These are phyloP conservation scores for Stenchaetothrips biformis DNA, from an alignment of 2,888 invertebrate species.

Conservation along the genomic window DNA sequence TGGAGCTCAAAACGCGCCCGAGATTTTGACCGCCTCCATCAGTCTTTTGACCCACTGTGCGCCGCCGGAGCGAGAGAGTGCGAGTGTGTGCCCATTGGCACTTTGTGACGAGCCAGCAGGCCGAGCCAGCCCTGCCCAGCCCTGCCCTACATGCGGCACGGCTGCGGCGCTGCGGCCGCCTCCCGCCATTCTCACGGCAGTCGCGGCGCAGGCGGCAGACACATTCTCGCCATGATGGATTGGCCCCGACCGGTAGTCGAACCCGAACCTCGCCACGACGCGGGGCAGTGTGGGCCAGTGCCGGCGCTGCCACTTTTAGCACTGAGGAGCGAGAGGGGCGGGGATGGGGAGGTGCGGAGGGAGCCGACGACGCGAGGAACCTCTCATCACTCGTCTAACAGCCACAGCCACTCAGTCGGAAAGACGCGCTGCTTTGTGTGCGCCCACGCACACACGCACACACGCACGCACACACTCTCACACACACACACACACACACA, in stretches of 20 bases:
- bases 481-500: conserved; percentile 19
- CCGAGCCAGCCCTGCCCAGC: neutral
- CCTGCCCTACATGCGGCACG: neutral
- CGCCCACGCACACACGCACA: neutral
- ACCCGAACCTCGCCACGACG: neutral
- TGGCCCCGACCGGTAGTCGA: neutral
- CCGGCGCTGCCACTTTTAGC: conserved; percentile 5
- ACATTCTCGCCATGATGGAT: conserved; percentile 7
- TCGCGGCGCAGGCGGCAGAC: too few relatives aligned
- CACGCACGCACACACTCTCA: neutral
- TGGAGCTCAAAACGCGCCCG: too few relatives aligned
- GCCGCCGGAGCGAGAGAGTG: neutral
- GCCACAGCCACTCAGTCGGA: neutral
- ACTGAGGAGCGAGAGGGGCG: neutral
- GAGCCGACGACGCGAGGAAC: neutral
- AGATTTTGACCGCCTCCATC: too few relatives aligned
- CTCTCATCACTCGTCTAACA: conserved; percentile 15
- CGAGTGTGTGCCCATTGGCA: neutral
- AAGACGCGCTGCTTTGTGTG: too few relatives aligned
- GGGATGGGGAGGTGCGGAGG: neutral
- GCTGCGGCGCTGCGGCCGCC: neutral
- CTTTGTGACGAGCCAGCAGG: neutral
- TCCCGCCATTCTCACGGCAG: neutral
- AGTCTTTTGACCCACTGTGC: too few relatives aligned
- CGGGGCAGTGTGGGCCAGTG: neutral